Conservation (phyloP, 2,797 vertebrate genomes). For the Spondyliosoma cantharus region DNA sequence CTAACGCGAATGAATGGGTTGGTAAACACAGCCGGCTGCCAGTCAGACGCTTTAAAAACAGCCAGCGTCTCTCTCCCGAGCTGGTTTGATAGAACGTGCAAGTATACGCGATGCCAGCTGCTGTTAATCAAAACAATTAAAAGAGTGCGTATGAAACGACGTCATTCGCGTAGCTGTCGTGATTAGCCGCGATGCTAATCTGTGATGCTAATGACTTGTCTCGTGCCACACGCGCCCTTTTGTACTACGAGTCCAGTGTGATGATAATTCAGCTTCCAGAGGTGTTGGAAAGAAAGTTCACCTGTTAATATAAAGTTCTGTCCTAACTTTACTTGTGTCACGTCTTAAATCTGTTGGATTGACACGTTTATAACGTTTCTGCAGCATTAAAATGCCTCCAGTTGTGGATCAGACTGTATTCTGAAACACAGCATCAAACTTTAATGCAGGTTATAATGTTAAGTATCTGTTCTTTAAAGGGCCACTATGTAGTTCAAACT, state of each 20-base stretch:
- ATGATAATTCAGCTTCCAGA: too few relatives aligned
- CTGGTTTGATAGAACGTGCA: fast-evolving
- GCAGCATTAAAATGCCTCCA: neutral
- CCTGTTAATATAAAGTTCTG: neutral
- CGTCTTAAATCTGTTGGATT: neutral
- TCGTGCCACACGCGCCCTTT: slow-evolving; percentile 55
- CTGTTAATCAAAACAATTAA: neutral
- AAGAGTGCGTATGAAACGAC: slow-evolving; percentile 1
- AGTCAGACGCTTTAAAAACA: neutral
- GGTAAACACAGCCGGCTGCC: slow-evolving; percentile 34
- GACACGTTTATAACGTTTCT: neutral
- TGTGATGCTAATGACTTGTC: slow-evolving; percentile 54
- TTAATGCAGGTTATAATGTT: neutral
- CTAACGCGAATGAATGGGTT: slow-evolving; percentile 78
- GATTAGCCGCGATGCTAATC: slow-evolving; percentile 70
- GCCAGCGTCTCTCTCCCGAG: neutral
- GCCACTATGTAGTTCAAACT: too few relatives aligned
- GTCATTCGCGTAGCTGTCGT: slow-evolving; percentile 46
- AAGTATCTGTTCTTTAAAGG: neutral
- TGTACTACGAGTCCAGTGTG: neutral
- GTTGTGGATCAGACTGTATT: neutral
- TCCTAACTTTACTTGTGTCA: slow-evolving; percentile 1
- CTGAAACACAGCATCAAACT: too few relatives aligned
- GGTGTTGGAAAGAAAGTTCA: neutral
- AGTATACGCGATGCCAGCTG: too few relatives aligned